Percentiles rank a stretch among this genome's conserved stretches.
Conservation (phyloP, 2,797 vertebrate species). For the Acanthopagrus latus region DNA sequence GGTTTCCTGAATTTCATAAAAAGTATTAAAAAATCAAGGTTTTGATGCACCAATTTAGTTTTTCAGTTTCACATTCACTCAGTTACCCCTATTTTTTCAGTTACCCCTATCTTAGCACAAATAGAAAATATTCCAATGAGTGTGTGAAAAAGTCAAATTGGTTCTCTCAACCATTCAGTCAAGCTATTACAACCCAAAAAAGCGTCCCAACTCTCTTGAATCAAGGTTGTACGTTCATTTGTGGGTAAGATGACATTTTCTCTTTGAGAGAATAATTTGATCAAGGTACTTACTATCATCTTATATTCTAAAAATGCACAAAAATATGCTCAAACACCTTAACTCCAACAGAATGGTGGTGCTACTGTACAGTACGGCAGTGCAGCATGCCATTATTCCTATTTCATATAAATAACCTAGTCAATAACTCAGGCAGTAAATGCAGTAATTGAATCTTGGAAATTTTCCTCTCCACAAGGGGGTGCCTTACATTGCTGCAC, state of each 20-base stretch:
- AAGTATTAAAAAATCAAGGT: too few species aligned
- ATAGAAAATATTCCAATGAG: background rate
- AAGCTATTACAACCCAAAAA: too few species aligned
- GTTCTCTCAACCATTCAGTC: background rate
- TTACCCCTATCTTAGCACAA: background rate
- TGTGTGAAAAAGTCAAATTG: background rate
- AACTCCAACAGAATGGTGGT: background rate
- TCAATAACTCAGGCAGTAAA: background rate
- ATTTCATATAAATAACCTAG: background rate
- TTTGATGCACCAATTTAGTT: background rate
- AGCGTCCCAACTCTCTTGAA: too few species aligned
- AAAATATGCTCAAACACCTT: background rate
- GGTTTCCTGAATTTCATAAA: background rate
- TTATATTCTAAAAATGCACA: background rate
- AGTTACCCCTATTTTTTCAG: too few species aligned
- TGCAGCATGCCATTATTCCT: background rate
- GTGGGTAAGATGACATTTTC: background rate
- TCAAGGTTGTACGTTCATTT: background rate
- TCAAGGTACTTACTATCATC: background rate
- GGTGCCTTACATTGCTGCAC: constrained; percentile 61
- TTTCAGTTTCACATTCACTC: background rate
- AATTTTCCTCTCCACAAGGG: constrained; percentile 73
- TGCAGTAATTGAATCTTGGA: constrained; percentile 12
- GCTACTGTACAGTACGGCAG: background rate
- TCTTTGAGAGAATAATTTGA: background rate